phyloP scores from a whole-genome alignment of 2,113 vertebrate genomes.

The Tauraco erythrolophus region DNA sequence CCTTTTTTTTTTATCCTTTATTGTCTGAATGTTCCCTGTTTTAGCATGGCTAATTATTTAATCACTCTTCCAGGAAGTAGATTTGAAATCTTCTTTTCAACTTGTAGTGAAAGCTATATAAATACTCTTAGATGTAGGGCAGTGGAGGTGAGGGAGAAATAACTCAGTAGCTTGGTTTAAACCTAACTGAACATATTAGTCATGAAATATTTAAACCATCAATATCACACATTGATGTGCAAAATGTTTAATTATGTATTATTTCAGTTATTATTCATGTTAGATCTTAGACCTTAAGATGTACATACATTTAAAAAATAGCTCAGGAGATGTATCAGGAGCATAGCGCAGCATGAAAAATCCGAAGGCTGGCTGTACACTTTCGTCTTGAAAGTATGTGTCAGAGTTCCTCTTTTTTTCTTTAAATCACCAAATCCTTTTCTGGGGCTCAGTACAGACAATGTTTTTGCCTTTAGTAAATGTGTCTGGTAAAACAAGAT shows the following conservation, averaged over 20 bases:
- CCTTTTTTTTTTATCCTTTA: neutral
- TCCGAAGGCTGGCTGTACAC: conserved; percentile 1
- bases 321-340: conserved; percentile 51
- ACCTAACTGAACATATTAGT: conserved; percentile 68
- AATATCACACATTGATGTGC: conserved; percentile 64
- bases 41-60: conserved; percentile 42
- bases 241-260: conserved; percentile 75
- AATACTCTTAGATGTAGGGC: conserved; percentile 34
- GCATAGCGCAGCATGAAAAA: conserved; percentile 51
- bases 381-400: neutral
- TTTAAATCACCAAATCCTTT: neutral
- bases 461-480: neutral
- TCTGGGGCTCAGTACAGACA: neutral
- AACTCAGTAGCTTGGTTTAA: conserved; percentile 53
- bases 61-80: conserved; percentile 28
- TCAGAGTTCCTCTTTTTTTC: neutral
- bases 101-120: conserved; percentile 17
- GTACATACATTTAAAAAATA: conserved; percentile 66
- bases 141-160: conserved; percentile 54
- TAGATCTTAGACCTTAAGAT: conserved; percentile 70
- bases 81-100: conserved; percentile 25
- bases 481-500: neutral
- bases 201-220: conserved; percentile 77
- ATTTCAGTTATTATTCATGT: conserved; percentile 73
- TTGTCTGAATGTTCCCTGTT: neutral